These are phyloP conservation scores for Semibalanus balanoides DNA, from an alignment of 1,140 invertebrate genomes.

Conservation along the genomic window DNA sequence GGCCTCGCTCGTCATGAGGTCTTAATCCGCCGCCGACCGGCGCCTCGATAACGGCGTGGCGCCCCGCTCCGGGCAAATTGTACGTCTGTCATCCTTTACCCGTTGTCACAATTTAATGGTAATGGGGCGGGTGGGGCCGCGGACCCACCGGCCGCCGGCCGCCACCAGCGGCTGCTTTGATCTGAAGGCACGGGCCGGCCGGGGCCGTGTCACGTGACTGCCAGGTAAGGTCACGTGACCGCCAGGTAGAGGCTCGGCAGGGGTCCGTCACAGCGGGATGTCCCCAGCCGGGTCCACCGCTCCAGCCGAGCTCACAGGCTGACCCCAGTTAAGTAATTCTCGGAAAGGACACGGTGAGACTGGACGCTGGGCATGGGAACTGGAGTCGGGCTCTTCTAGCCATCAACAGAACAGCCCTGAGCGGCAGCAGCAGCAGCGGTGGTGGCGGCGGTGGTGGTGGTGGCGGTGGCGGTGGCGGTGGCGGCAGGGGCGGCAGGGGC, in stretches of 20 bases:
- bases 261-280: neutral
- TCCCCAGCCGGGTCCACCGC: too few relatives aligned
- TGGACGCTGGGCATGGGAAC: too few relatives aligned
- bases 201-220: neutral
- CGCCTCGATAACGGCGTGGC: neutral
- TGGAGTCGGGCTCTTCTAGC: too few relatives aligned
- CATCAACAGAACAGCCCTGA: too few relatives aligned
- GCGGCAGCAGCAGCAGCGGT: too few relatives aligned
- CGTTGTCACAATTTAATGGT: slow-evolving; percentile 1
- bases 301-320: too few relatives aligned
- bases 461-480: neutral
- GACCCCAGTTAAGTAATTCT: too few relatives aligned
- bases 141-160: too few relatives aligned
- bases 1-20: neutral
- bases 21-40: neutral
- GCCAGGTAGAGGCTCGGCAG: too few relatives aligned
- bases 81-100: neutral
- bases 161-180: neutral
- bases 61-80: neutral
- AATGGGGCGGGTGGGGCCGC: neutral
- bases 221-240: neutral
- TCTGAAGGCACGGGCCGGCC: neutral
- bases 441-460: neutral
- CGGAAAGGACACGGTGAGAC: too few relatives aligned
- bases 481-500: too few relatives aligned